These are phyloP conservation scores for Salvelinus sp. DNA, from an alignment of 2,113 vertebrate species.

Conservation along the genomic window DNA sequence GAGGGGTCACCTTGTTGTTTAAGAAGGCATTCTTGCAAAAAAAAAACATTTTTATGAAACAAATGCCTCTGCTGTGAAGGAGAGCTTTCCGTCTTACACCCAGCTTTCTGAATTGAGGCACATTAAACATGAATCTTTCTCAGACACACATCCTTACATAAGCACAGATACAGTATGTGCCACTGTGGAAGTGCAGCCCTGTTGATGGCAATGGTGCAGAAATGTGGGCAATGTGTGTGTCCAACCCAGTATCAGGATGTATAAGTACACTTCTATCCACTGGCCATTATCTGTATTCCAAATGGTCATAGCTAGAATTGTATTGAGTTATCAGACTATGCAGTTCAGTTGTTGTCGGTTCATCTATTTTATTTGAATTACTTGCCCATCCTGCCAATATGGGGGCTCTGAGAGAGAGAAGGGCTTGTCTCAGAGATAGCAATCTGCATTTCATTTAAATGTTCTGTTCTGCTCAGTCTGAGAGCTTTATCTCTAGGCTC, in stretches of 20 bases:
- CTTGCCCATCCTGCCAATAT: neutral
- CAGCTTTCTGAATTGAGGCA: no score
- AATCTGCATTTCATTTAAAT: neutral
- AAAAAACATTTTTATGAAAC: no score
- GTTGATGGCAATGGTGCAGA: neutral
- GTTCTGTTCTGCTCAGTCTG: neutral
- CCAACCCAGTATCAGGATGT: neutral
- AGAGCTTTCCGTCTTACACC: no score
- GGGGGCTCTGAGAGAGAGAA: neutral
- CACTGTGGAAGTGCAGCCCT: neutral
- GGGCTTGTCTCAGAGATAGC: neutral
- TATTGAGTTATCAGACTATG: neutral
- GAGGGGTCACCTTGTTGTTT: no score
- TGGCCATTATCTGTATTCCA: constrained; percentile 8
- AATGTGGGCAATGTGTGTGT: neutral
- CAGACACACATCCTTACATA: neutral
- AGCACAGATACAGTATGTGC: neutral
- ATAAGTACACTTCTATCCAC: neutral
- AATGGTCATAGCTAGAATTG: constrained; percentile 15
- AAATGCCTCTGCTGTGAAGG: no score
- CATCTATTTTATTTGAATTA: neutral
- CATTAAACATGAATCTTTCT: no score
- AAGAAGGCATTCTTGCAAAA: no score
- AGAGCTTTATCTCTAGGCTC: neutral
- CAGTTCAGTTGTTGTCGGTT: constrained; percentile 22